Evolutionary conservation across 2,113 vertebrate genomes (phyloP), one percentile per base, ranked within the genome.

Genomic region (Grammatotria lemairii): DNA sequence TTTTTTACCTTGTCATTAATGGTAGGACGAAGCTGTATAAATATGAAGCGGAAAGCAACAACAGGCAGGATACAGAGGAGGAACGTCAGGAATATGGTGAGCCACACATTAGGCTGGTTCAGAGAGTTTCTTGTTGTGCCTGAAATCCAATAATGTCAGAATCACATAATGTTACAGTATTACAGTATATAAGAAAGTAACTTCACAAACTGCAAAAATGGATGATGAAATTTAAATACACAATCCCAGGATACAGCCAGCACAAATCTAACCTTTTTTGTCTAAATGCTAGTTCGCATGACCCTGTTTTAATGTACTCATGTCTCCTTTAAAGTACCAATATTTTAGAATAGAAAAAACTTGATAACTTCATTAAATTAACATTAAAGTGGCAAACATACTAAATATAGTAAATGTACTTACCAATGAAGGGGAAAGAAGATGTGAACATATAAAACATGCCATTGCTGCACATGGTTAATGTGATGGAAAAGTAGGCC

Each of bases 391-490:
- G 68, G 19, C 8, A 16, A 19, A 10, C 4, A n/a, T 28, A 10
- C 28, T 31, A 28, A 54, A 68, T 68, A n/a, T 19, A 5, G 28
- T 31, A 28, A 54, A 80, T 68, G 3, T 9, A 87, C 93, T 94
- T 65, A 95, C 95, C 99, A 40, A 98, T 86, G 79, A 98, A 99
- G 3, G 97, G 97, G 94, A 99, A 99, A 26, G 91, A 40, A 4
- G 94, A 97, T 10, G 98, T 97, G 93, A 98, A 97, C 87, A 97
- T 96, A 89, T 97, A 89, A 88, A 97, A 99, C 96, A 98, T 97
- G 94, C 97, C 98, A 0, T 99, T 97, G 91, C 98, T 99, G 87
- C 97, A 98, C 97, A 99, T 97, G 88, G 98, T 97, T 93, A 99
- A 97, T 3, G 96, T 97, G 91, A 98, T 91, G 53, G 97, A 97